Base-by-base conservation (phyloP, 2,113 vertebrate species). In the Fregetta grallaria region DNA sequence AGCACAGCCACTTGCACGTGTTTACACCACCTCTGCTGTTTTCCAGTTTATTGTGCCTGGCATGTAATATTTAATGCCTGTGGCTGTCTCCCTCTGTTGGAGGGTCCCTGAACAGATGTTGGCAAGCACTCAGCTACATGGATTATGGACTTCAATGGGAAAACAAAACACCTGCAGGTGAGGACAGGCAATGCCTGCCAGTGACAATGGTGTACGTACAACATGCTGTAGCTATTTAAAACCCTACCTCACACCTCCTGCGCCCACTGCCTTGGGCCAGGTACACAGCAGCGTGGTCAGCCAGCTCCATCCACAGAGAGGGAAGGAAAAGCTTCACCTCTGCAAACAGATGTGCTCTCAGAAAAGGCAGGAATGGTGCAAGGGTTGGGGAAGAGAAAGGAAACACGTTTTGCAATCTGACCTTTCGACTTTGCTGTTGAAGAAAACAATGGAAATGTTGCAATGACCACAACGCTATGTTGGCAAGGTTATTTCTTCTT, bases 241-340 rank as follows among this genome's bases (percentile, higher is more conserved):
- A 32, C 63, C 52, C 74, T 3, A 13, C 4, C n/a, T 10, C 18
- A 6, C 2, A 4, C 15, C 56, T 61, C 34, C 55, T 36, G 38
- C 3, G 1, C 17, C 26, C 49, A 8, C 44, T 23, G 40, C 50
- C 62, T 5, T 0, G 2, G 30, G 27, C 9, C 55, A 56, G 86
- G 14, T 5, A 34, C 32, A 1, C 0, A 1, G n/a, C 26, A 73
- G 40, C 1, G 0, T 13, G 42, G 13, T 3, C 0, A 36, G 23
- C 25, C 74, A 38, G 27, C 55, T 53, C 65, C 27, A 29, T 15
- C 25, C 61, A 40, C 14, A 26, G 67, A 1, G 0, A 62, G 13
- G 14, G 59, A n/a, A 40, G 30, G 52, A 59, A 45, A 23, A 53
- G 20, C 40, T 75, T 50, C 78, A 59, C 36, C 52, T 53, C 62